Evolutionary conservation across 1,140 invertebrate species (phyloP).

Genomic region (Ptiloglossa arizonensis): DNA sequence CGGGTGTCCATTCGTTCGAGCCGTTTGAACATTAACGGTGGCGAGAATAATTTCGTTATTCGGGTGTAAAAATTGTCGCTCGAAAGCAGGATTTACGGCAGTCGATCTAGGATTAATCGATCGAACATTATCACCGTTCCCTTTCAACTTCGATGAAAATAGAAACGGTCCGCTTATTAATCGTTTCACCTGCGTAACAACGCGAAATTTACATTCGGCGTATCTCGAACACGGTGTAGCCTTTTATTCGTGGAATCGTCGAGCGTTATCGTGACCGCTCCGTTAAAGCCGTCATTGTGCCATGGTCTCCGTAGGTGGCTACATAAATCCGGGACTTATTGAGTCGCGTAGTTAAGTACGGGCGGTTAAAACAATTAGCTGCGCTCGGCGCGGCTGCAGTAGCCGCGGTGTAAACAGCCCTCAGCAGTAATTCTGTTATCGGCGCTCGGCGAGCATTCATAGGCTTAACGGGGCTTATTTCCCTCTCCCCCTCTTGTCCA

Average conservation of each 20-base stretch:
- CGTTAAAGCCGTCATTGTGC: conserved; percentile 45
- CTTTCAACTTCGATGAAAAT: not conserved
- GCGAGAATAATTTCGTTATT: too few relatives aligned
- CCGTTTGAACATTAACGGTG: too few relatives aligned
- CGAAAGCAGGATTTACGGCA: too few relatives aligned
- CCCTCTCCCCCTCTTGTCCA: conserved; percentile 18
- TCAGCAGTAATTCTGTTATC: conserved; percentile 70
- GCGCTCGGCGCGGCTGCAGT: conserved; percentile 33
- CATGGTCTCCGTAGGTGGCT: conserved; percentile 27
- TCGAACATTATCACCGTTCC: too few relatives aligned
- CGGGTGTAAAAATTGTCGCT: too few relatives aligned
- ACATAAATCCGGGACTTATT: conserved; percentile 64
- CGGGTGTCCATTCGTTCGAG: too few relatives aligned
- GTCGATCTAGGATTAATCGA: too few relatives aligned
- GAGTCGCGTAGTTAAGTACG: conserved; percentile 52
- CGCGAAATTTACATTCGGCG: not conserved
- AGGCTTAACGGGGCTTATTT: conserved; percentile 63
- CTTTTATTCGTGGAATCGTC: conserved; percentile 26
- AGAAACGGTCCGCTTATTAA: not conserved
- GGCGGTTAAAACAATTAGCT: conserved; percentile 67
- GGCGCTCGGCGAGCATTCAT: conserved; percentile 61
- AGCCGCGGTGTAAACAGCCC: conserved; percentile 60
- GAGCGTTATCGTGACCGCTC: conserved; percentile 24
- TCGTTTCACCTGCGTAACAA: not conserved
- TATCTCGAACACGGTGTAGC: not conserved